Evolutionary conservation across 2,113 vertebrate species (phyloP).

Genomic region (Pica pica): DNA sequence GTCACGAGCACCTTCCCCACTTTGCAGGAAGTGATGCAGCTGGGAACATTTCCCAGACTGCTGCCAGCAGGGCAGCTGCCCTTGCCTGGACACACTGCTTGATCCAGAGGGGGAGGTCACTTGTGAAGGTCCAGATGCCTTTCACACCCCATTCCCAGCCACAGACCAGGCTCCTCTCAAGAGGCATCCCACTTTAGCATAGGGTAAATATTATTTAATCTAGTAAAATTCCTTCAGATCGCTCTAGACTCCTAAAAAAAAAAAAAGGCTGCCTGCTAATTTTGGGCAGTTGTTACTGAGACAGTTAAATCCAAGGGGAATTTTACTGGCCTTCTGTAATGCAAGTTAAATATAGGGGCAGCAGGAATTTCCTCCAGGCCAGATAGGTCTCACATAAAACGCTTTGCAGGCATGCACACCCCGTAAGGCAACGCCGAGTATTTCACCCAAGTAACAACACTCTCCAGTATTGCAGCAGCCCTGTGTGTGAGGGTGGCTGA

Average conservation of each 20-base stretch:
- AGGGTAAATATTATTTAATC: neutral
- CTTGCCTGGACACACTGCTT: neutral
- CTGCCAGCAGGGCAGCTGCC: neutral
- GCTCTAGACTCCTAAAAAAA: neutral
- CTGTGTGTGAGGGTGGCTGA: neutral
- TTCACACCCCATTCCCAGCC: neutral
- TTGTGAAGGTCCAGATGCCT: neutral
- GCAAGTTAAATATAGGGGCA: constrained; percentile 59
- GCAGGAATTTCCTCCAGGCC: constrained; percentile 53
- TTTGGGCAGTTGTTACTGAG: constrained; percentile 1
- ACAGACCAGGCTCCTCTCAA: neutral
- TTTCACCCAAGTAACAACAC: neutral
- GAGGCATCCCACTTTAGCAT: neutral
- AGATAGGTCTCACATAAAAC: constrained; percentile 48
- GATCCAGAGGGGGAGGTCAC: neutral
- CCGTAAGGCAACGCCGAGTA: neutral
- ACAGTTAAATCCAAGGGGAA: constrained; percentile 30
- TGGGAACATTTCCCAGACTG: rapidly evolving
- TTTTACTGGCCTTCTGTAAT: constrained; percentile 16
- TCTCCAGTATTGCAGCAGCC: neutral
- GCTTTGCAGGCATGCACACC: constrained; percentile 38
- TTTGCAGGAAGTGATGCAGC: neutral
- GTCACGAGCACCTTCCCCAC: rapidly evolving
- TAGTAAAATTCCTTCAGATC: neutral
- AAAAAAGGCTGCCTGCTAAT: neutral